Evolutionary conservation across 2,113 vertebrate genomes (phyloP).

Genomic region (Gobiocypris rarus): DNA sequence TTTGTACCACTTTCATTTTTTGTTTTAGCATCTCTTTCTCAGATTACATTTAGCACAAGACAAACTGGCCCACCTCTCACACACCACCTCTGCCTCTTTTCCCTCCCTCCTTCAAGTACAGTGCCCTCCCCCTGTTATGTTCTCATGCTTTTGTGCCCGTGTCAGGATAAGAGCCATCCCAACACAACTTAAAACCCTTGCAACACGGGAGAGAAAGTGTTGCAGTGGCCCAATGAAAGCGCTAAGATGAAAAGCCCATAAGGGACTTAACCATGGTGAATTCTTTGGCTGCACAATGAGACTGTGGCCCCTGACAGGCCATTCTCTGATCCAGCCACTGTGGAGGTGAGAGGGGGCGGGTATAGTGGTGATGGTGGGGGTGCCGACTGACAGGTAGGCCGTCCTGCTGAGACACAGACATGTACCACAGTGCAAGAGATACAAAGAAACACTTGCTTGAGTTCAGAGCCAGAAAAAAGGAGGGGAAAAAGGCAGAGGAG

Average conservation of each 20-base stretch:
- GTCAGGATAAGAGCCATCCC: constrained; percentile 58
- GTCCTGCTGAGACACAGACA: constrained; percentile 47
- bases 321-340: constrained; percentile 57
- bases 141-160: constrained; percentile 54
- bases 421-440: constrained; percentile 46
- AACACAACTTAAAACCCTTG: constrained; percentile 54
- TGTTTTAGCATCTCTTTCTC: constrained; percentile 21
- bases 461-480: constrained; percentile 41
- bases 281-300: constrained; percentile 62
- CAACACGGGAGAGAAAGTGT: constrained; percentile 50
- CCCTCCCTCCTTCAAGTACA: constrained; percentile 24
- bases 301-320: constrained; percentile 60
- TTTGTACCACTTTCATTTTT: not conserved
- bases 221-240: constrained; percentile 42
- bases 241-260: constrained; percentile 51
- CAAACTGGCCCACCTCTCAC: not conserved
- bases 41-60: constrained; percentile 35
- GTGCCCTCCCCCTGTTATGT: constrained; percentile 12
- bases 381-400: constrained; percentile 58
- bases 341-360: constrained; percentile 44
- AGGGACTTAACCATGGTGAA: constrained; percentile 55
- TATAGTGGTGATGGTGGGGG: constrained; percentile 4
- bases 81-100: constrained; percentile 24
- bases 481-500: constrained; percentile 31
- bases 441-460: constrained; percentile 57